Base-by-base conservation (phyloP, 2,113 vertebrate genomes). In the Cottus gobio region DNA sequence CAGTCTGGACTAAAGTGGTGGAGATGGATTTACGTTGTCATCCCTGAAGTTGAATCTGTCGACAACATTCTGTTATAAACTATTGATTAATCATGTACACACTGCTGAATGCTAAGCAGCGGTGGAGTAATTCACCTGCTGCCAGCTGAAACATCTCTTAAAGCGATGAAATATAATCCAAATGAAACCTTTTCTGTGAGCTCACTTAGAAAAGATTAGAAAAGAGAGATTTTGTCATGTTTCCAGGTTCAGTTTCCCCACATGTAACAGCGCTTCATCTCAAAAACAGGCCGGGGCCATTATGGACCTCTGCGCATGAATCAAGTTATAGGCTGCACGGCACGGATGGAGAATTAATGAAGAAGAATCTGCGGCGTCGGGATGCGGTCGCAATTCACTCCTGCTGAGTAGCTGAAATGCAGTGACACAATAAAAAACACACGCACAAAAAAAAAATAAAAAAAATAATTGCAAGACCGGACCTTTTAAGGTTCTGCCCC, bases 401-500 rank as follows among this genome's bases (percentile, higher is more conserved):
- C 83, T 84, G 90, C 90, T 84, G 90, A 92, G 90, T 77, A 86
- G 84, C 90, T 90, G 76, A 92, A 89, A 91, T 80, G 87, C 83
- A 92, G 84, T 90, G 85, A 58, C 71, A 90, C 85, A 91, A 90
- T 67, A 80, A 87, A 75, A 79, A 71, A 56, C 1, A n/a, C 2
- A 50, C 1, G 22, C 0, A 48, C 7, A 77, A 68, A 24, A n/a
- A 79, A 75, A 44, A 82, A 87, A 75, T 77, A 71, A 56, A 77
- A 64, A 7, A n/a, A 82, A 77, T 37, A 61, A 73, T 71, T 71
- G 80, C 86, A 71, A 91, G 82, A 79, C 79, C 83, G 80, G 36
- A 87, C 91, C 89, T 88, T 93, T 91, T 90, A 92, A 91, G 91
- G 85, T 86, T 92, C 75, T 89, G 91, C 87, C 88, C 89, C 85